A percentile compares a stretch with the other conserved stretches of the same genome.
Conservation (phyloP, 2,797 vertebrate species). For the Ataeniobius toweri region DNA sequence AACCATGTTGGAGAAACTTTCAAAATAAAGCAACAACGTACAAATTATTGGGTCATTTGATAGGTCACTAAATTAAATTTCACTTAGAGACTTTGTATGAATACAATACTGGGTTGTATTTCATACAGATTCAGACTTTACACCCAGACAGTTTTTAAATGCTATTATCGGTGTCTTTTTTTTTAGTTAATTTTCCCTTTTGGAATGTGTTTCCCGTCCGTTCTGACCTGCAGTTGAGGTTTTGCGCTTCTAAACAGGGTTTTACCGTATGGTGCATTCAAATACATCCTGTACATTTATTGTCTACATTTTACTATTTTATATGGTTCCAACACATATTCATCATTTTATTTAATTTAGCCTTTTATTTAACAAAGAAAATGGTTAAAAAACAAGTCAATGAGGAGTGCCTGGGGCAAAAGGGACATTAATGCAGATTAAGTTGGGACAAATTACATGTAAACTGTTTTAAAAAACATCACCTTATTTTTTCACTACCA, state of each 20-base stretch:
- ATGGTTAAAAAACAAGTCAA: no score
- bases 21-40: conserved; percentile 4
- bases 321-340: no score
- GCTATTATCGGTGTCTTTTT: background rate
- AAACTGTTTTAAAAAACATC: background rate
- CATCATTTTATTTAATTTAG: no score
- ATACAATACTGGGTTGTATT: background rate
- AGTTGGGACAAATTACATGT: background rate
- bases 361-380: background rate
- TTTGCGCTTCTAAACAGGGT: background rate
- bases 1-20: background rate
- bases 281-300: background rate
- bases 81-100: background rate
- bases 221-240: background rate
- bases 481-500: background rate
- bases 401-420: background rate
- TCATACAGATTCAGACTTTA: background rate
- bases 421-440: background rate
- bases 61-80: background rate
- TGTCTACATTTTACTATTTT: background rate
- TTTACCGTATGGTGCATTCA: background rate
- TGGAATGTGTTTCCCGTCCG: background rate
- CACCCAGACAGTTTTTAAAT: no score
- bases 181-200: background rate
- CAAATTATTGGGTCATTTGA: background rate